Conservation (phyloP, 2,888 invertebrate species). For the Idaea biselata region DNA sequence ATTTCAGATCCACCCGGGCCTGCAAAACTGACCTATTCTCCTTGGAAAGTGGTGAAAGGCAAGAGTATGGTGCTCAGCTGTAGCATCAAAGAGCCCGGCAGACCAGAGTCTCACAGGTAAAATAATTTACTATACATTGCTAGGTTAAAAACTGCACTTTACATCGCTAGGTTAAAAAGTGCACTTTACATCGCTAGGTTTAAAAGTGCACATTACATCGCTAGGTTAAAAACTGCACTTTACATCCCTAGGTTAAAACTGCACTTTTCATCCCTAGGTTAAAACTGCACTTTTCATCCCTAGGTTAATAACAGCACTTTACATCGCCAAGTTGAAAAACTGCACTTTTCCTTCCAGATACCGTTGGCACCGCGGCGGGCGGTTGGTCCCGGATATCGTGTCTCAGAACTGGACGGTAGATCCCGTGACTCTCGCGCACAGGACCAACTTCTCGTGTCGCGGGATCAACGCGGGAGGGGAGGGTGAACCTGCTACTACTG, state of each 20-base stretch:
- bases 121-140: too few relatives aligned
- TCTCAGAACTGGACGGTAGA: constrained; percentile 89
- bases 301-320: background rate
- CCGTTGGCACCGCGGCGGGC: constrained; percentile 90
- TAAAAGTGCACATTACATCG: too few relatives aligned
- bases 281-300: too few relatives aligned
- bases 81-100: constrained; percentile 89
- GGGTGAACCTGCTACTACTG: constrained; percentile 76
- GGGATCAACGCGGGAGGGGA: constrained; percentile 93
- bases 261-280: too few relatives aligned
- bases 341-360: constrained; percentile 62
- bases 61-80: constrained; percentile 91
- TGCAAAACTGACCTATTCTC: constrained; percentile 87
- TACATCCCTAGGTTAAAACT: too few relatives aligned
- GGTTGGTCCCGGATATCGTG: constrained; percentile 87
- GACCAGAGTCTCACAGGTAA: constrained; percentile 86
- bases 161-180: too few relatives aligned
- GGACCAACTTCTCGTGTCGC: constrained; percentile 94
- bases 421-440: constrained; percentile 90
- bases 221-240: background rate
- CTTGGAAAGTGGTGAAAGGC: constrained; percentile 89
- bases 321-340: background rate
- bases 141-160: background rate
- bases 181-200: too few relatives aligned
- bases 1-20: constrained; percentile 90